Evolutionary conservation across 2,797 vertebrate species (phyloP).

Genomic region (Nothura maculosa): DNA sequence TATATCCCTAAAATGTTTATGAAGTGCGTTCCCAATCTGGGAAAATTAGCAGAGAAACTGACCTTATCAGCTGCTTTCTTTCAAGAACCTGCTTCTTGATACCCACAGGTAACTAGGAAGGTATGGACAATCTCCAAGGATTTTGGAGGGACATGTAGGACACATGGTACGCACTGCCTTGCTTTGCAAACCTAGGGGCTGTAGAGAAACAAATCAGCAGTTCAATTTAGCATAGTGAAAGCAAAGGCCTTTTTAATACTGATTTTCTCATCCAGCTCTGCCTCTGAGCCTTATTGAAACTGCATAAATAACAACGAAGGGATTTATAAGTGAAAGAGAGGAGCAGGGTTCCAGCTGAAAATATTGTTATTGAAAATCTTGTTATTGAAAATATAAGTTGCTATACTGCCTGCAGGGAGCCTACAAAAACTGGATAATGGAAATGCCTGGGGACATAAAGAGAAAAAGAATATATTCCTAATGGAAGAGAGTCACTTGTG

Average conservation of each 20-base stretch:
- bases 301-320: background rate
- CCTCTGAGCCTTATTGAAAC: background rate
- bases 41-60: background rate
- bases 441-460: background rate
- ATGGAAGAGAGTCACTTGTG: background rate
- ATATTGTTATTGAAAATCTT: background rate
- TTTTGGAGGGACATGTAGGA: background rate
- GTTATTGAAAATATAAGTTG: background rate
- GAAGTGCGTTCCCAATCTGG: background rate
- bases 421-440: background rate
- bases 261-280: background rate
- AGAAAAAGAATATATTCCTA: background rate
- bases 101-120: background rate
- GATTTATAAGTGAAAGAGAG: background rate
- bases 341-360: background rate
- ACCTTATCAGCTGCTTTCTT: background rate
- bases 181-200: background rate
- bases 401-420: background rate
- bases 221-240: background rate
- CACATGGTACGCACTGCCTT: background rate
- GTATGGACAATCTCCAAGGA: background rate
- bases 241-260: background rate
- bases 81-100: background rate
- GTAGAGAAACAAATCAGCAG: background rate
- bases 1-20: background rate